Conservation (phyloP, 2,888 invertebrate genomes). For the Eristalis intricaria region DNA sequence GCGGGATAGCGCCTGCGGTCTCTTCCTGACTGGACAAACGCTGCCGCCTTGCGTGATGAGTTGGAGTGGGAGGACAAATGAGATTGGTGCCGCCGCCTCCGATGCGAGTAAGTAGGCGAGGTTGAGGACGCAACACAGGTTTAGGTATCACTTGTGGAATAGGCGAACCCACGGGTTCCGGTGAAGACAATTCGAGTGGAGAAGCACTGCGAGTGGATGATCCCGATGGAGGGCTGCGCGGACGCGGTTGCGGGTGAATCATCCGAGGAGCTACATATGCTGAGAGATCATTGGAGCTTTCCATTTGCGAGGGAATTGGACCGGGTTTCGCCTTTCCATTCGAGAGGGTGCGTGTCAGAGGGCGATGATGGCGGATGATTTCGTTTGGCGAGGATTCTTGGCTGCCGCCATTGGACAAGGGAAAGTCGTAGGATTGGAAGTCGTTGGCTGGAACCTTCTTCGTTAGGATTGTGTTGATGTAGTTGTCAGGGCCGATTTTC, state of each 20-base stretch:
- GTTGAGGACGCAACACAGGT: conserved; percentile 83
- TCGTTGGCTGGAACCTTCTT: conserved; percentile 80
- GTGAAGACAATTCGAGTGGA: conserved; percentile 77
- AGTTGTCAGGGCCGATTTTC: conserved; percentile 88
- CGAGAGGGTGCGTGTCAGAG: conserved; percentile 86
- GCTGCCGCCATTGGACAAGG: conserved; percentile 74
- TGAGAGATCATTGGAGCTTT: conserved; percentile 71
- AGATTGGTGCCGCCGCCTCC: conserved; percentile 81
- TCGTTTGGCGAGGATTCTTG: conserved; percentile 69
- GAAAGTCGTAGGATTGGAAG: conserved; percentile 78
- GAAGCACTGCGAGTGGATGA: conserved; percentile 81
- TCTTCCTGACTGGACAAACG: conserved; percentile 76
- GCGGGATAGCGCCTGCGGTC: conserved; percentile 66
- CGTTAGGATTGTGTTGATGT: conserved; percentile 84
- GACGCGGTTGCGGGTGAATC: conserved; percentile 77
- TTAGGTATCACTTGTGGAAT: conserved; percentile 68
- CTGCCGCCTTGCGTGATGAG: conserved; percentile 89
- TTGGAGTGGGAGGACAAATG: conserved; percentile 93
- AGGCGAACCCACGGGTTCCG: conserved; percentile 70
- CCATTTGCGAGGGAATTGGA: conserved; percentile 79
- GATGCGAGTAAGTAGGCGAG: conserved; percentile 84
- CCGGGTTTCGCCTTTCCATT: conserved; percentile 81
- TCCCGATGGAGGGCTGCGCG: conserved; percentile 80
- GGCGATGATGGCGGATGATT: conserved; percentile 84
- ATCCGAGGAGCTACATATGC: conserved; percentile 74